Conservation (phyloP, 2,113 vertebrate species). For the Pachycephala philippinensis region DNA sequence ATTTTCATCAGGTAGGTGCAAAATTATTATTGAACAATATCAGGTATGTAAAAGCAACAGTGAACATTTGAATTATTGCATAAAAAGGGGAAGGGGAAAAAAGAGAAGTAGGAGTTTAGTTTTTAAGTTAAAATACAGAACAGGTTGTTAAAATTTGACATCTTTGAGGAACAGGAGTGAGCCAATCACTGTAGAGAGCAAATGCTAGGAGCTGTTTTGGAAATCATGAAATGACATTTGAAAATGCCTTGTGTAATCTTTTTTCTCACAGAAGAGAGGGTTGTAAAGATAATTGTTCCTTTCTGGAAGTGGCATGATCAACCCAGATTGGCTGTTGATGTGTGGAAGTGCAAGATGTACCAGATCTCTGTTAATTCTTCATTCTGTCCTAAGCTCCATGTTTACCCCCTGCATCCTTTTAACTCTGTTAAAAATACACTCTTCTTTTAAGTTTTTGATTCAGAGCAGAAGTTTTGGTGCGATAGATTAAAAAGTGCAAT, state of each 20-base stretch:
- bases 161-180: background rate
- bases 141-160: background rate
- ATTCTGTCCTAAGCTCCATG: background rate
- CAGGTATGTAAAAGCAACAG: background rate
- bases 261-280: background rate
- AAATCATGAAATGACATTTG: background rate
- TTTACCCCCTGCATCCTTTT: background rate
- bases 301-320: background rate
- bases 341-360: background rate
- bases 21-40: background rate
- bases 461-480: background rate
- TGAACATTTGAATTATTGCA: background rate
- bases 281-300: background rate
- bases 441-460: background rate
- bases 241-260: background rate
- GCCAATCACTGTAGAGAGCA: background rate
- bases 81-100: accelerated
- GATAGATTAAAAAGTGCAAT: background rate
- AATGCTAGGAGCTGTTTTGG: background rate
- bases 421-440: background rate
- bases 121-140: background rate
- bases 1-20: background rate
- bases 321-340: background rate
- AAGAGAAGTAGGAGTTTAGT: background rate
- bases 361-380: background rate